Conservation (phyloP, 2,888 invertebrate genomes). For the Parnassius orleans region DNA sequence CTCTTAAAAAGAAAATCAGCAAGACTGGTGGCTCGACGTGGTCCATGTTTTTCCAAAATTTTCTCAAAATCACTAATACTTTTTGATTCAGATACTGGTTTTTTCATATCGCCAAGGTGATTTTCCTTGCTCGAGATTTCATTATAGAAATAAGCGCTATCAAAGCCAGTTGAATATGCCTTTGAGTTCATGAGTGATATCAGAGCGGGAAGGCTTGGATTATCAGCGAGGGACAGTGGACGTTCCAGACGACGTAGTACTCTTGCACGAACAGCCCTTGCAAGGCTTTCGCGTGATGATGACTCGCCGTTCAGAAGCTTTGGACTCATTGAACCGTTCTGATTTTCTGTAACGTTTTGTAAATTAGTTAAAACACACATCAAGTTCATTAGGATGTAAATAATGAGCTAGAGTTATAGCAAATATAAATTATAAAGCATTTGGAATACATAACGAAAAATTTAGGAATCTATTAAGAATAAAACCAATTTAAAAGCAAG, state of each 20-base stretch:
- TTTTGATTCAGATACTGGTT: conserved; percentile 38
- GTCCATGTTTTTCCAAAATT: conserved; percentile 38
- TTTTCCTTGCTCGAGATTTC: conserved; percentile 38
- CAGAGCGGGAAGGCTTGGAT: conserved; percentile 44
- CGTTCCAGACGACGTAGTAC: conserved; percentile 52
- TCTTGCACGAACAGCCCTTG: conserved; percentile 56
- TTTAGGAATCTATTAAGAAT: too few species aligned
- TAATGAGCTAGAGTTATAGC: too few species aligned
- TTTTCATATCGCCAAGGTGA: conserved; percentile 42
- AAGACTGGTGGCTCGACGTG: conserved; percentile 48
- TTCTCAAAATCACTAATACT: conserved; percentile 49
- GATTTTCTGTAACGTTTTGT: conserved; percentile 44
- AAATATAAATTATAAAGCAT: too few species aligned
- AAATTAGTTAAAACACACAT: too few species aligned
- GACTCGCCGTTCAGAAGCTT: conserved; percentile 35
- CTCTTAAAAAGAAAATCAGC: conserved; percentile 40
- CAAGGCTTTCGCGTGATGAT: conserved; percentile 53
- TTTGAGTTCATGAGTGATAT: conserved; percentile 48
- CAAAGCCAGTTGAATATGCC: conserved; percentile 51
- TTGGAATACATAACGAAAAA: too few species aligned
- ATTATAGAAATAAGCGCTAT: conserved; percentile 29
- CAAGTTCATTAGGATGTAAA: too few species aligned
- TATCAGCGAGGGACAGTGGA: conserved; percentile 59
- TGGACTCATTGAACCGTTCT: conserved; percentile 41
- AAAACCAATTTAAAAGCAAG: too few species aligned